Base-by-base conservation (phyloP, 2,113 vertebrate species). In the Orientallactaga bullata region DNA sequence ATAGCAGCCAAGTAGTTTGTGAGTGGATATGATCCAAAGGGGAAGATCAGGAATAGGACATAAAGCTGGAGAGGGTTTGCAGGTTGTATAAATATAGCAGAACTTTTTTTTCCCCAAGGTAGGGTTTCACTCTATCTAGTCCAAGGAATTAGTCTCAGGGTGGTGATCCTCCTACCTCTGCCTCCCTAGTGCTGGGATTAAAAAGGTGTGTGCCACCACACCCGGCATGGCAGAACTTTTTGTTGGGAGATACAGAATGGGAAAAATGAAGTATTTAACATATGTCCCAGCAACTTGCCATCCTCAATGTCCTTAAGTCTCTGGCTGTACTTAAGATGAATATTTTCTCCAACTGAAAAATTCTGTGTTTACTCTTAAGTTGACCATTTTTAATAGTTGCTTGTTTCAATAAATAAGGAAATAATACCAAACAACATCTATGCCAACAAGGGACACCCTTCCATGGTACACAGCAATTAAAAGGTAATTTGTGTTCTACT, bases 321-420 rank as follows among this genome's bases (percentile, higher is more conserved):
- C 5, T 81, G 79, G 74, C 39, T 85, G 42, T 28, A 61, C 15
- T 37, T 10, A 58, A 55, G 9, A 10, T 17, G 7, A 82, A 51
- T 55, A 65, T 12, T 10, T 61, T 68, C 60, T 90, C 20, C 32
- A 47, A 28, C 51, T 61, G 51, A 80, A 85, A 86, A 79, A 20
- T 24, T 78, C 13, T 32, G 55, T 37, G 23, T 79, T 89, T 37
- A 89, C 35, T 60, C 71, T 39, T 80, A 58, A 58, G 3, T 51
- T 83, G 35, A 35, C 7, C 66, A 26, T 68, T 69, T 85, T 85
- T 81, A 85, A 55, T 32, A 79, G 35, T 80, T 74, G 21, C 47
- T 60, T 65, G 39, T 74, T 60, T 84, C 63, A 90, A 58, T 35
- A 58, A n/a, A 63, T 68, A 81, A 73, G 55, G 74, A 86, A 94